phyloP scores from a whole-genome alignment of 2,888 invertebrate genomes.

The Agrilus mali region DNA sequence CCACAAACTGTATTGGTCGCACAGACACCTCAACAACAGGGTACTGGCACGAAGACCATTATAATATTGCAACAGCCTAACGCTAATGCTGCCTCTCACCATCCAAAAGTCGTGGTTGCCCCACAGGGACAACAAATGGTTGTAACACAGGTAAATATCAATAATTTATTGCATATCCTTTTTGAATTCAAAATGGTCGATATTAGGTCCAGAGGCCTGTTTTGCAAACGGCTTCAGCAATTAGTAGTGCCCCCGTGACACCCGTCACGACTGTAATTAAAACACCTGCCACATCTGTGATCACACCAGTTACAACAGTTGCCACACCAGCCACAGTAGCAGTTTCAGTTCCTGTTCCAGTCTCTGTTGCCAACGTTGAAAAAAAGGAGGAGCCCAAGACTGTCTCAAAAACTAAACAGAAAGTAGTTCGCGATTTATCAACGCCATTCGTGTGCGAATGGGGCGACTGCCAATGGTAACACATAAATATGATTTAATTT shows the following conservation, averaged over 20 bases:
- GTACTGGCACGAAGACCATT: constrained; percentile 53
- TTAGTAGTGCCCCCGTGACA: constrained; percentile 34
- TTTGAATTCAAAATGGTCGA: constrained; percentile 9
- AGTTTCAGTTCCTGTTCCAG: constrained; percentile 14
- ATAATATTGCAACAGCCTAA: constrained; percentile 53
- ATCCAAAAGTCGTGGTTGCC: constrained; percentile 45
- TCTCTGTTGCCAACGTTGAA: constrained; percentile 14
- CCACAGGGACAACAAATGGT: constrained; percentile 56
- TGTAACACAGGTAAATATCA: constrained; percentile 40
- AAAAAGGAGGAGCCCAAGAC: constrained; percentile 18
- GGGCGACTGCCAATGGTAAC: constrained; percentile 65
- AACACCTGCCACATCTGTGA: constrained; percentile 13
- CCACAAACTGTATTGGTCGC: constrained; percentile 53
- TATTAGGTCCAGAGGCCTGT: constrained; percentile 33
- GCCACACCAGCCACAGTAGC: constrained; percentile 17
- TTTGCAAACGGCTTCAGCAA: constrained; percentile 34
- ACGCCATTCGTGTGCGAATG: constrained; percentile 78
- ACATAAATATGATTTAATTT: background rate
- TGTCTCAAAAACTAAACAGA: constrained; percentile 21
- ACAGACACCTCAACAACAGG: constrained; percentile 53
- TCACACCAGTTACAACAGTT: constrained; percentile 16
- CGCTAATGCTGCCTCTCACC: constrained; percentile 30
- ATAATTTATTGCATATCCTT: background rate
- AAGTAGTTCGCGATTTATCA: constrained; percentile 28
- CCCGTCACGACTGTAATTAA: constrained; percentile 27